Conservation (phyloP, 2,797 vertebrate species). For the Pangasius macronema region DNA sequence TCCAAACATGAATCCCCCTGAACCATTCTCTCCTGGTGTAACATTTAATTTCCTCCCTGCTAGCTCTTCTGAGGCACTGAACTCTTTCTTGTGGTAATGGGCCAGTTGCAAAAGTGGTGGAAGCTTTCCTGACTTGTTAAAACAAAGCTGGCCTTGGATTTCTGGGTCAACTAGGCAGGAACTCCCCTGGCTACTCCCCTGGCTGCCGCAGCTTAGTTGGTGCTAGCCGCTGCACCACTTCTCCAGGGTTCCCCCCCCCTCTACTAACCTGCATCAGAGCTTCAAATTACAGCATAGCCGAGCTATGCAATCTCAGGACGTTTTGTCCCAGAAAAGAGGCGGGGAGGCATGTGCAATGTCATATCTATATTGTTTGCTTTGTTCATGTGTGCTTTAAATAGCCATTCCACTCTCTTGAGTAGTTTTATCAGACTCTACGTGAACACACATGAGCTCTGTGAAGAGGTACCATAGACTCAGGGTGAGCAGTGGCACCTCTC, state of each 20-base stretch:
- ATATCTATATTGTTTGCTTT: not conserved
- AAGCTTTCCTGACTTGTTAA: conserved; percentile 79
- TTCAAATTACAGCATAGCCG: not conserved
- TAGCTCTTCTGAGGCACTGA: conserved; percentile 69
- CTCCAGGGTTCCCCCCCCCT: conserved; percentile 31
- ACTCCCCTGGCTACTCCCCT: conserved; percentile 71
- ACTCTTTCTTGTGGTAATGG: conserved; percentile 75
- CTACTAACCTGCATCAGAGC: conserved; percentile 10
- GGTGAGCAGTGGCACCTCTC: conserved; percentile 11
- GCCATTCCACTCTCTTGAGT: not conserved
- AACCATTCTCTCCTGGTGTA: conserved; percentile 73
- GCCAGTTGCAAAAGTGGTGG: conserved; percentile 73
- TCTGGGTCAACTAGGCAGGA: conserved; percentile 79
- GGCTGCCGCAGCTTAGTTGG: conserved; percentile 58
- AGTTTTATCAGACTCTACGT: conserved; percentile 7
- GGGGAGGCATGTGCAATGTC: not conserved
- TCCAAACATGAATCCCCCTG: conserved; percentile 11
- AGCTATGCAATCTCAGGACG: conserved; percentile 10
- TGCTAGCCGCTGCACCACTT: conserved; percentile 55
- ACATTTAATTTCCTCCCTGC: conserved; percentile 80
- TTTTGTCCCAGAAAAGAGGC: conserved; percentile 5
- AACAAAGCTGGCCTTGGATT: conserved; percentile 81
- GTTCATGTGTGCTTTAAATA: conserved; percentile 1
- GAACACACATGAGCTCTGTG: conserved; percentile 4
- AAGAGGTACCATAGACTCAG: not conserved